Percentiles rank a stretch among this genome's conserved stretches.
These are phyloP conservation scores for Dryoscopus gambensis DNA, from an alignment of 2,113 vertebrate species.

Conservation along the genomic window DNA sequence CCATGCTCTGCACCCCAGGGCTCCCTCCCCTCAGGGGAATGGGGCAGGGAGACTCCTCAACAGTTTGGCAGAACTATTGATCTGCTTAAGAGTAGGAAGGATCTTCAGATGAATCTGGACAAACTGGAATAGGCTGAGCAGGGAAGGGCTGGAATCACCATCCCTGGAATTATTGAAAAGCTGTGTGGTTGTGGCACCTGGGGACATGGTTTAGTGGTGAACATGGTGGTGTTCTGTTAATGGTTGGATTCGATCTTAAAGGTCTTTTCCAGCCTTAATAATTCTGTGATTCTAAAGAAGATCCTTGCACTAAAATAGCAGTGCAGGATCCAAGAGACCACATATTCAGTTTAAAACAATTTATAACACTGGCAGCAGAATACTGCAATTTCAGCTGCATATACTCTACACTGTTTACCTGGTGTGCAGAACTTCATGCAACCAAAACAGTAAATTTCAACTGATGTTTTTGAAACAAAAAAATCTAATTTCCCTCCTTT, in stretches of 20 bases:
- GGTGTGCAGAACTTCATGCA: background rate
- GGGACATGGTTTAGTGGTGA: background rate
- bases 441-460: background rate
- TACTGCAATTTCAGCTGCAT: background rate
- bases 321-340: background rate
- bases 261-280: background rate
- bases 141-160: background rate
- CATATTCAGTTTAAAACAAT: background rate
- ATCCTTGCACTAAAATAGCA: background rate
- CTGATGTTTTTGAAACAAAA: background rate
- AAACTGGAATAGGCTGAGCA: background rate
- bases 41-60: too few relatives aligned
- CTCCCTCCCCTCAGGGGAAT: too few relatives aligned
- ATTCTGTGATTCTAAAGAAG: background rate
- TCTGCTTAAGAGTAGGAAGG: background rate
- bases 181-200: background rate
- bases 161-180: background rate
- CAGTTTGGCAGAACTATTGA: accelerated
- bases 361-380: background rate
- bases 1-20: too few relatives aligned
- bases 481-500: background rate
- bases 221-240: accelerated
- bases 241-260: accelerated
- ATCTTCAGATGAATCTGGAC: background rate
- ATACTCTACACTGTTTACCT: background rate